Percentiles rank a stretch among this genome's conserved stretches.
Conservation (phyloP, 1,140 invertebrate genomes). For the Cyclina sinensis region DNA sequence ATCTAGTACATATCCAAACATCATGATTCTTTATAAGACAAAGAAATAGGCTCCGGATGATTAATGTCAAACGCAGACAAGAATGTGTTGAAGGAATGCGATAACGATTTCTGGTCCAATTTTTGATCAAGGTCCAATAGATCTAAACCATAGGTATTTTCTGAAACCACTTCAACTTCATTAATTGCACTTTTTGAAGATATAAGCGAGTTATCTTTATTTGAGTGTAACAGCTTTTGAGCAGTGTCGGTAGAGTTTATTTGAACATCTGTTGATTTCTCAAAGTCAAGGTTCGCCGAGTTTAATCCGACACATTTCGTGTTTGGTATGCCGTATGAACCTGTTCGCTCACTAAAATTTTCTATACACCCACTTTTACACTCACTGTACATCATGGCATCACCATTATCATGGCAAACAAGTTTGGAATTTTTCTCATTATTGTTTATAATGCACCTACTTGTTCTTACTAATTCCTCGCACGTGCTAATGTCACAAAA, state of each 20-base stretch:
- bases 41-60: not conserved
- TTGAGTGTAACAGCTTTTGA: not conserved
- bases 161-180: not conserved
- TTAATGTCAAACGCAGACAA: not conserved
- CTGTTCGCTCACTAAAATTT: not conserved
- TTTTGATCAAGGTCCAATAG: constrained; percentile 12
- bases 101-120: constrained; percentile 22
- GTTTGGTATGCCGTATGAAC: not conserved
- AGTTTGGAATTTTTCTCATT: not conserved
- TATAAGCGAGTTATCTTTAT: not conserved
- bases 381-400: not conserved
- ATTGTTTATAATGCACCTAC: not conserved
- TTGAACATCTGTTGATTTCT: constrained; percentile 8
- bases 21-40: constrained; percentile 29
- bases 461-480: not conserved
- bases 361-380: not conserved
- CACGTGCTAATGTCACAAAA: not conserved
- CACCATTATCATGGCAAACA: not conserved
- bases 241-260: not conserved
- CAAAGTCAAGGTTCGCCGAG: not conserved
- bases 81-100: constrained; percentile 35
- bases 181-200: not conserved
- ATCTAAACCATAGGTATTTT: constrained; percentile 5
- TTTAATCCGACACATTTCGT: not conserved
- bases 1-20: not conserved